Evolutionary conservation across 92 coral and sea anemone species (phyloP), one percentile per base, ranked within the genome.

Genomic region (Blastomussa wellsi): DNA sequence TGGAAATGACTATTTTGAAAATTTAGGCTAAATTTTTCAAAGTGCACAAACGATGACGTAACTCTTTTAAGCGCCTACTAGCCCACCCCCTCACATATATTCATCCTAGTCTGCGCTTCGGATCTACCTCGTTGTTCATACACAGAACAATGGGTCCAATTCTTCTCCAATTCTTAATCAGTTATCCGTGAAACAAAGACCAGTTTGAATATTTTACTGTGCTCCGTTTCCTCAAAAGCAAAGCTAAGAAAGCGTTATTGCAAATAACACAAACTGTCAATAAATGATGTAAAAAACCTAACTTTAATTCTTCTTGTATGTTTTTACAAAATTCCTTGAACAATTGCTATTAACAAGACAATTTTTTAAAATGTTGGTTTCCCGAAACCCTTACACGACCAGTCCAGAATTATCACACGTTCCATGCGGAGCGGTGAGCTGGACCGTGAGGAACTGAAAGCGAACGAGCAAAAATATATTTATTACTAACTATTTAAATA

Each of bases 261-360:
- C 17, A 71, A 39, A 38, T 2, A n/a, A 72, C 9, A 33, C 76
- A 41, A n/a, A 44, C 32, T 19, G 47, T 7, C 32, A 41, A 26
- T 6, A 6, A 35, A 71, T 33, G n/a, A 74, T 6, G 11, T n/a
- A 77, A 42, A 66, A 77, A 77, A 77, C 80, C 68, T 77, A 77
- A 20, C 47, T 53, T 55, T 77, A 28, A 77, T 29, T 77, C 66
- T 77, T 52, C 8, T 53, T 22, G 80, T 47, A 77, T 53, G 66
- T 77, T 77, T 77, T 15, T 44, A 52, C 68, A 77, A 77, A 77
- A 77, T 53, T 32, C 53, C 20, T 33, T 53, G 32, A 17, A 37
- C 80, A 53, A 9, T 16, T 53, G 14, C 31, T 19, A 47, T 8
- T 35, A 26, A 70, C 51, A 72, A 22, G 77, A 72, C 39, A 24